Evolutionary conservation across 2,113 vertebrate genomes (phyloP).

Genomic region (human): GRCh38 chr3:4360001-4360500

Average conservation of each 20-base stretch:
- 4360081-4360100: background rate
- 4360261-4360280: background rate
- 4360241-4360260: background rate
- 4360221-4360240: slow-evolving; percentile 14
- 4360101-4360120: slow-evolving; percentile 45
- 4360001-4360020: background rate
- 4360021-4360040: slow-evolving; percentile 49
- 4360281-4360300: background rate
- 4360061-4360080: slow-evolving; percentile 26
- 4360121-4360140: slow-evolving; percentile 2
- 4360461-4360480: too few species aligned
- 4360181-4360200: slow-evolving; percentile 19
- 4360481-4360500: too few species aligned
- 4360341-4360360: too few species aligned
- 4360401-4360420: too few species aligned
- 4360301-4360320: background rate
- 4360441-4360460: too few species aligned
- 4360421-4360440: too few species aligned
- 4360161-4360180: background rate
- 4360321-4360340: too few species aligned
- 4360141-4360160: slow-evolving; percentile 10
- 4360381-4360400: too few species aligned
- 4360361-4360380: too few species aligned
- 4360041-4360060: slow-evolving; percentile 29
- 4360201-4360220: background rate